Base-by-base conservation (phyloP, 2,797 vertebrate genomes). In the Oceanodroma leucorhoa region DNA sequence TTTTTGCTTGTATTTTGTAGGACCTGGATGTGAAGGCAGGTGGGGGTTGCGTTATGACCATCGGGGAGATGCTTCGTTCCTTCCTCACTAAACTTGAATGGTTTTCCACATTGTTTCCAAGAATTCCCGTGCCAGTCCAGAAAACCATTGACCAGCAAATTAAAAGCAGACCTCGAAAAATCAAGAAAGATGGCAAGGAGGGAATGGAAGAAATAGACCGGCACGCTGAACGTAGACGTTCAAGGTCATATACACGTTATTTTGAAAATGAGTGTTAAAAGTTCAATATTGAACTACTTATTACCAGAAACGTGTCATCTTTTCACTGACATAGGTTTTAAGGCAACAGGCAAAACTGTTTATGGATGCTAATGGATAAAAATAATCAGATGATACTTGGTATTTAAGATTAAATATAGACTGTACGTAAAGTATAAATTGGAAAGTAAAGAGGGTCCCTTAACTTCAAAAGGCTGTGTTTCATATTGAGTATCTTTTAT, bases 1-100 rank as follows among this genome's bases (percentile, higher is more conserved):
- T 96, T 96, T 94, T 94, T 96, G 95, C 97, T 97, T 98, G 92
- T 98, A 95, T 98, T 97, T 97, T 98, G n/a, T 97, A 99, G 99
- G 99, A 99, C 96, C 98, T 99, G 60, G 99, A 99, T 60, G 99
- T 99, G 95, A 99, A 99, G 96, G 99, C 99, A 29, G 99, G 99
- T 30, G 99, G 99, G 3, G 99, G 99, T 73, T 99, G 99, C 11
- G 98, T 99, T 53, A 99, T 99, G 99, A 99, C 99, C 51, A 94
- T 99, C 11, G 99, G 99, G 82, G 99, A 99, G 96, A 99, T 99
- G 99, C 98, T 99, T 48, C 99, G 99, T 71, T 99, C 99, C 92
- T 99, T 99, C 97, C 98, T 99, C 90, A 99, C 99, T 96, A 99
- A 99, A 94, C 98, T 99, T 65, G 99, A 99, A 95, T 99, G 99